Conservation (phyloP, 53 echinoderm and acorn worm species). For the Glandiceps talaboti region DNA sequence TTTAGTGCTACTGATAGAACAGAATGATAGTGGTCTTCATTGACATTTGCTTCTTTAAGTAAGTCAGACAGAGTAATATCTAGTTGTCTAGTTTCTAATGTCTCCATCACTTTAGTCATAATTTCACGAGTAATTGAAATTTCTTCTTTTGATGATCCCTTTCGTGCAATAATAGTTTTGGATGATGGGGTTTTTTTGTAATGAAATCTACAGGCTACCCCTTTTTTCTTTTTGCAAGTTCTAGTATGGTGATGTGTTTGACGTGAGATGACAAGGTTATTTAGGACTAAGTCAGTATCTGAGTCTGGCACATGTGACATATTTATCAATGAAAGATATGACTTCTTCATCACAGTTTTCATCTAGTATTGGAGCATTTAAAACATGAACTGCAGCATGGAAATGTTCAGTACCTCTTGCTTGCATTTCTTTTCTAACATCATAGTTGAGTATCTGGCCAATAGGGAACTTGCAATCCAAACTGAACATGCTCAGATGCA, state of each 20-base stretch:
- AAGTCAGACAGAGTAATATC: not conserved
- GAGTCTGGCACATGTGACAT: not conserved
- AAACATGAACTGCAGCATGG: not conserved
- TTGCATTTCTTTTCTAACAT: slow-evolving; percentile 26
- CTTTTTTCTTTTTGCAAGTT: not conserved
- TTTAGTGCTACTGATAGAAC: not conserved
- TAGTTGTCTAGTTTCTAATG: not conserved
- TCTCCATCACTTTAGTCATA: not conserved
- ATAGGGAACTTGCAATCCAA: too few species aligned
- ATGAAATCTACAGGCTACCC: not conserved
- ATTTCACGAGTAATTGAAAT: not conserved
- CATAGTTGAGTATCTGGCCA: slow-evolving; percentile 11
- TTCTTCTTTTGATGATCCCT: not conserved
- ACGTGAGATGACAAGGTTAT: not conserved
- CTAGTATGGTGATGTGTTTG: not conserved
- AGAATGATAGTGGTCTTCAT: not conserved
- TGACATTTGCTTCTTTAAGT: not conserved
- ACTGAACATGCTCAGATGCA: too few species aligned
- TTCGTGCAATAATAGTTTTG: not conserved
- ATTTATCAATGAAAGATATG: not conserved
- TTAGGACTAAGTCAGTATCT: not conserved
- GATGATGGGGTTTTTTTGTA: not conserved
- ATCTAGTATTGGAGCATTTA: slow-evolving; percentile 12
- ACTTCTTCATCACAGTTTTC: not conserved
- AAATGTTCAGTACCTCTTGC: slow-evolving; percentile 15